Evolutionary conservation across 2,113 vertebrate species (phyloP), one percentile per base, ranked within the genome.

Genomic region (Gnathonemus longibarbis): DNA sequence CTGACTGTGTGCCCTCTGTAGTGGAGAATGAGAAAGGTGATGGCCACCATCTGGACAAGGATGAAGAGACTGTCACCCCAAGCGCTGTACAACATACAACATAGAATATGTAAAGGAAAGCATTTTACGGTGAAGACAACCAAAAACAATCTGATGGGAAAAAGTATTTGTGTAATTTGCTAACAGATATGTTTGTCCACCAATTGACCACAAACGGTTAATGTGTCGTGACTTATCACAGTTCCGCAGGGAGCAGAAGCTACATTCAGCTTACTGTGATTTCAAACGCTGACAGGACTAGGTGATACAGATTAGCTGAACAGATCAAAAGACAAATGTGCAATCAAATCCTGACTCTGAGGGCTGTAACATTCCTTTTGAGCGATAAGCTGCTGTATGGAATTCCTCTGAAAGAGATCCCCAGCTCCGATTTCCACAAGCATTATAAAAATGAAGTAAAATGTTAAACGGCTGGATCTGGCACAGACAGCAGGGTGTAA

Each of bases 11-110:
- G 91, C 24, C 95, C 92, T 53, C 91, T 93, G 90, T 96, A 96
- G 91, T 95, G 94, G 90, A 96, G 94, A 88, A 97, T 93, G 84
- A 98, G 95, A 92, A 97, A 96, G 62, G 94, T 84, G 13, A 98
- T 95, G 0, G 93, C 84, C 24, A 95, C 74, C 0, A 95, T 95
- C 94, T 97, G 97, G 17, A 95, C 49, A 92, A 96, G 90, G 3
- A 93, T 91, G 92, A 98, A 95, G 70, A 98, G 92, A 35, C 95
- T 96, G 90, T 98, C 97, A 27, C 94, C 96, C 97, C 97, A 98
- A 86, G 97, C 95, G 90, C 97, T 98, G 95, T n/a, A 19, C 15
- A 83, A 89, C 15, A 90, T 7, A 83, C 62, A 90, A 49, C 90
- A 90, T 90, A 58, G 83, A 89, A 80, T 5, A 62, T 24, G 62